These are phyloP conservation scores for Tipula lateralis DNA, from an alignment of 2,888 invertebrate genomes.

Conservation along the genomic window DNA sequence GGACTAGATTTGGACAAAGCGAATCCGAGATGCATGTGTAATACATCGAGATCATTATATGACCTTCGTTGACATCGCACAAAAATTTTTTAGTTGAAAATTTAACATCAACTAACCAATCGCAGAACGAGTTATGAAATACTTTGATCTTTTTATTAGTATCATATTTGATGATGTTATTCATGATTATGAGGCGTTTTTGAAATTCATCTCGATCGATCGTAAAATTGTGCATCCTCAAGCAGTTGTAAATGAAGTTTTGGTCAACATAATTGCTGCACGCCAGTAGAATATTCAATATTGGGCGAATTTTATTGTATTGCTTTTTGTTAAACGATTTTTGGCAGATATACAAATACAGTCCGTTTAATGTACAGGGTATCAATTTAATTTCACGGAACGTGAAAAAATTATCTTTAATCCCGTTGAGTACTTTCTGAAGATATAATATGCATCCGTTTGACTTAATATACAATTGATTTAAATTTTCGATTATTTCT, in stretches of 20 bases:
- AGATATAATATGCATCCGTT: conserved; percentile 87
- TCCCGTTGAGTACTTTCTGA: conserved; percentile 85
- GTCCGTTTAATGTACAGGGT: conserved; percentile 89
- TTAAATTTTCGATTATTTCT: conserved; percentile 90
- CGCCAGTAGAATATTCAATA: conserved; percentile 82
- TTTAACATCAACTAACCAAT: conserved; percentile 95
- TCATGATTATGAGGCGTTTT: conserved; percentile 68
- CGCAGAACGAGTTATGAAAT: conserved; percentile 92
- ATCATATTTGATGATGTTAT: conserved; percentile 52
- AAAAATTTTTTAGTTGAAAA: conserved; percentile 93
- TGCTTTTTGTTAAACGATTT: conserved; percentile 83
- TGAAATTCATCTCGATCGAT: conserved; percentile 77
- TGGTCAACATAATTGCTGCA: conserved; percentile 80
- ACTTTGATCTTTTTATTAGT: conserved; percentile 49
- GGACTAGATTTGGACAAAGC: conserved; percentile 67
- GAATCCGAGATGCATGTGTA: conserved; percentile 67
- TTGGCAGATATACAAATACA: conserved; percentile 93
- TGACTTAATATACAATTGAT: conserved; percentile 92
- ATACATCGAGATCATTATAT: conserved; percentile 80
- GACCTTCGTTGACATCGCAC: conserved; percentile 81
- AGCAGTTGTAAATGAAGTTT: conserved; percentile 73
- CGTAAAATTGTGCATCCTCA: conserved; percentile 71
- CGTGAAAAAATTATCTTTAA: conserved; percentile 88
- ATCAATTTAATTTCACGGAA: conserved; percentile 87
- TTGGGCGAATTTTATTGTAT: conserved; percentile 78